phyloP scores from a whole-genome alignment of 2,888 invertebrate species.

The Cheilosia urbana region DNA sequence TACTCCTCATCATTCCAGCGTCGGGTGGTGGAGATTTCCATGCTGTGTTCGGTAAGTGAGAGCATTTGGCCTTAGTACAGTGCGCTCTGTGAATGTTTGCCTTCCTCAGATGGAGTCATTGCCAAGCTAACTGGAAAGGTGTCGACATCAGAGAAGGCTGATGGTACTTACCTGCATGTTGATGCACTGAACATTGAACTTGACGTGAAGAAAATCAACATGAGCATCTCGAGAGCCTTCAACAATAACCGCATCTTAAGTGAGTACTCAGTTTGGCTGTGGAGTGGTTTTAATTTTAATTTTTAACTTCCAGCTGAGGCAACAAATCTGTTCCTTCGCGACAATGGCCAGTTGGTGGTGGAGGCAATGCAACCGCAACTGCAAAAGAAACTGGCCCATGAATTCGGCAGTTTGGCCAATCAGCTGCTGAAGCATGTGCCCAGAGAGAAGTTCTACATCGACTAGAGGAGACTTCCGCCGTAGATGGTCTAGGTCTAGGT shows the following conservation, averaged over 20 bases:
- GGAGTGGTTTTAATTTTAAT: not conserved
- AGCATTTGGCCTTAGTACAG: not conserved
- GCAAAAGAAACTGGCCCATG: conserved; percentile 86
- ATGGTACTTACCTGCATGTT: conserved; percentile 86
- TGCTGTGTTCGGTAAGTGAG: conserved; percentile 85
- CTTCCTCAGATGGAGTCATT: conserved; percentile 85
- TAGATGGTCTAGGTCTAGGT: too few species aligned
- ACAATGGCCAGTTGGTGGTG: conserved; percentile 88
- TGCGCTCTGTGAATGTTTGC: not conserved
- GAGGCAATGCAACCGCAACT: conserved; percentile 89
- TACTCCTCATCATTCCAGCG: conserved; percentile 88
- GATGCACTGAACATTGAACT: conserved; percentile 87
- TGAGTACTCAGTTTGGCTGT: conserved; percentile 82
- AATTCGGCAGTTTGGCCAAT: conserved; percentile 88
- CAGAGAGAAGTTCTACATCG: conserved; percentile 85
- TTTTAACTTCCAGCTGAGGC: conserved; percentile 87
- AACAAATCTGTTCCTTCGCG: conserved; percentile 88
- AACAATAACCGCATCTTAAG: conserved; percentile 89
- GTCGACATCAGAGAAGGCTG: conserved; percentile 84
- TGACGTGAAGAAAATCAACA: conserved; percentile 86
- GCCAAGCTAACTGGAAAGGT: conserved; percentile 86
- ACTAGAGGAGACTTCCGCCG: conserved; percentile 71
- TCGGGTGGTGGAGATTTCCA: conserved; percentile 89
- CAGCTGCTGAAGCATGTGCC: conserved; percentile 87
- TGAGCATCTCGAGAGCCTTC: conserved; percentile 88